Evolutionary conservation across 23 tunicate genomes (phyloP).

Genomic region (Trididemnum clinides): DNA sequence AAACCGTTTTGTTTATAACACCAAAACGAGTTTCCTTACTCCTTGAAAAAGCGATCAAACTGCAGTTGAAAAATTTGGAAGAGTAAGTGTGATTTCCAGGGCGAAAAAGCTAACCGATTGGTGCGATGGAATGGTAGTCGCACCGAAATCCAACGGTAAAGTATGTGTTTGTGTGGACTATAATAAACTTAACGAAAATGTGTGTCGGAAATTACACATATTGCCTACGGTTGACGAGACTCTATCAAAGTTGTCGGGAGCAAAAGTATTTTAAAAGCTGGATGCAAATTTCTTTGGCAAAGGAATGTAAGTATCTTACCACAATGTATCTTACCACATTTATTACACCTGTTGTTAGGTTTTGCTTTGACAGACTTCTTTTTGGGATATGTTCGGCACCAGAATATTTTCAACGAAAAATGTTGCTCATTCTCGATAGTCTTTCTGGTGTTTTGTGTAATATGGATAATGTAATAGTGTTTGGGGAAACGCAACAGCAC

Average conservation of each 20-base stretch:
- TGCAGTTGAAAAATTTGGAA: conserved; percentile 13
- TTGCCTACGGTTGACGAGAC: neutral
- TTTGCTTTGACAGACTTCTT: conserved; percentile 46
- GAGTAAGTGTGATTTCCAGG: conserved; percentile 20
- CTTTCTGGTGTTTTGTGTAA: conserved; percentile 21
- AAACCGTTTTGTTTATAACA: conserved; percentile 30
- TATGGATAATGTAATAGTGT: conserved; percentile 22
- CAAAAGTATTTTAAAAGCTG: conserved; percentile 26
- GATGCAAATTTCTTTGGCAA: conserved; percentile 43
- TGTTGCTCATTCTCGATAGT: neutral
- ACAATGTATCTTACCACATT: conserved; percentile 24
- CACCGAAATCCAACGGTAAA: conserved; percentile 27
- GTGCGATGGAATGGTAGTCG: conserved; percentile 53
- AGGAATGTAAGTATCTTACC: conserved; percentile 10
- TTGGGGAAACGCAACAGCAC: conserved; percentile 22
- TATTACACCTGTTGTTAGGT: conserved; percentile 33
- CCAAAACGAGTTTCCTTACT: conserved; percentile 31
- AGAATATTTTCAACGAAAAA: conserved; percentile 18
- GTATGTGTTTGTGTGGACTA: conserved; percentile 49
- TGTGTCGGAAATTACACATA: conserved; percentile 4
- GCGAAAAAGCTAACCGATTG: conserved; percentile 15
- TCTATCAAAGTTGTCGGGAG: conserved; percentile 1
- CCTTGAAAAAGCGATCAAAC: neutral
- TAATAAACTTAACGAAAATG: conserved; percentile 10
- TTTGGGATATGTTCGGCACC: conserved; percentile 51